phyloP scores from a whole-genome alignment of 2,797 vertebrate species.

The Periparus ater region DNA sequence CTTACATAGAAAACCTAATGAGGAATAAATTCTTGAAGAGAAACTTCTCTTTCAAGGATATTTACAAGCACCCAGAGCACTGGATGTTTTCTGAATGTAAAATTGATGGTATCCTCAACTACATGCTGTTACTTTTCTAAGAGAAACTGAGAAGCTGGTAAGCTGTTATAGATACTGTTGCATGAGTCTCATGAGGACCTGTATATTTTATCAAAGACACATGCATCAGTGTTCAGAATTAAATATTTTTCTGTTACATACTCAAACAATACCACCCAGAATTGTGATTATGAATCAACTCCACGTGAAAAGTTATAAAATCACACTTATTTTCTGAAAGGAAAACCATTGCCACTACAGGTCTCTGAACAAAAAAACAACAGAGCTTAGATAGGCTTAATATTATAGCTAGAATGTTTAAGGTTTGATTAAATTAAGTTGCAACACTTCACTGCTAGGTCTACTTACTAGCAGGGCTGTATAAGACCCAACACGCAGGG shows the following conservation, averaged over 20 bases:
- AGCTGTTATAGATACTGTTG: neutral
- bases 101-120: neutral
- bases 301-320: neutral
- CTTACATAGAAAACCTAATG: neutral
- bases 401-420: neutral
- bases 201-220: neutral
- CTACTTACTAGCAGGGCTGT: neutral
- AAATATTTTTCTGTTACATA: neutral
- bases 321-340: neutral
- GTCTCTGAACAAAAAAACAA: neutral
- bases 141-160: neutral
- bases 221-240: neutral
- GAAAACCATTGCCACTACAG: neutral
- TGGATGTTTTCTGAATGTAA: neutral
- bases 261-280: neutral
- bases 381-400: neutral
- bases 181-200: neutral
- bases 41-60: neutral
- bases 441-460: neutral
- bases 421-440: neutral
- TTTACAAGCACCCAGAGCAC: neutral
- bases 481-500: accelerated
- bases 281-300: neutral
- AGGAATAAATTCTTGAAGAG: neutral
- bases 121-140: neutral